Evolutionary conservation across 2,888 invertebrate species (phyloP), one percentile per base, ranked within the genome.

Genomic region (Mactromeris polynyma): DNA sequence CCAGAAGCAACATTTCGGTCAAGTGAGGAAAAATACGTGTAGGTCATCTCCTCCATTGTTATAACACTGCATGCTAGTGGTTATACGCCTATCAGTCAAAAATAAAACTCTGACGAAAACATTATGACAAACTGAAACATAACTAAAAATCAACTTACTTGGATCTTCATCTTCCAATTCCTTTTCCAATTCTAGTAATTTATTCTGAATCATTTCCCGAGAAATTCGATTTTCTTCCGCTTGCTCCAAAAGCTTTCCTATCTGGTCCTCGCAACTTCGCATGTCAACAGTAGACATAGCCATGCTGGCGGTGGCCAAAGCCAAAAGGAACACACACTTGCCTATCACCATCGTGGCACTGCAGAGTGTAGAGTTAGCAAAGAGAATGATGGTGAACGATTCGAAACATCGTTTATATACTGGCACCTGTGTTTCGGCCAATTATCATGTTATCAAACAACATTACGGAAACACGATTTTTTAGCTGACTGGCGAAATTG

Each of bases 271-370:
- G 38, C 38, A 87, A 0, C n/a, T 54, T 33, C 54, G 3, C 58
- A 83, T 64, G 19, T 83, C 87, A 46, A 36, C 46, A 6, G 90
- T 69, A 1, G 85, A 33, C 89, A 87, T 90, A 9, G 91, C 91
- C 69, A 85, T 21, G 42, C 87, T 69, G n/a, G 46, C 83, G 1
- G 89, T 83, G 51, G 90, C 92, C 84, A 91, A 14, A n/a, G 88
- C 89, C 80, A 92, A 73, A 31, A 92, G 40, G 46, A 92, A 69
- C 38, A 92, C 42, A 90, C 92, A 92, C 90, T 87, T 88, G 88
- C 89, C 91, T 91, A 89, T 88, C 87, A 90, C 89, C 92, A 92
- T 90, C 58, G 87, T 86, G 89, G 83, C 91, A 90, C 89, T 89
- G 91, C 88, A 54, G 26, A 83, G 85, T 78, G 87, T 87, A 64